These are phyloP conservation scores for Drosophila kokeensis DNA, from an alignment of 2,888 invertebrate genomes.

Conservation along the genomic window DNA sequence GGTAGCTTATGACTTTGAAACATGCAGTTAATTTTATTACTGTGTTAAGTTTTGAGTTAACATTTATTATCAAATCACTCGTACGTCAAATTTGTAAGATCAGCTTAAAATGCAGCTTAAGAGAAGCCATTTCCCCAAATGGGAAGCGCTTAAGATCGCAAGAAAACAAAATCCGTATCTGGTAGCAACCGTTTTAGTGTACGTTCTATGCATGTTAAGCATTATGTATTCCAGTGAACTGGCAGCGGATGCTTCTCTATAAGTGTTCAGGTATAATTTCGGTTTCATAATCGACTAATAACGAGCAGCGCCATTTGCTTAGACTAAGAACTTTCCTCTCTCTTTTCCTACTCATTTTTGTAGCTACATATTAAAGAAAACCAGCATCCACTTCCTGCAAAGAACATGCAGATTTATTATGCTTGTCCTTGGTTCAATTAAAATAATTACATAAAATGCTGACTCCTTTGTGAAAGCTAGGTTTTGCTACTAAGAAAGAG, in stretches of 20 bases:
- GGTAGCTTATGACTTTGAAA: not conserved
- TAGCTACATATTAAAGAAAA: not conserved
- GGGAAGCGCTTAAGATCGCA: not conserved
- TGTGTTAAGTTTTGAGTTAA: not conserved
- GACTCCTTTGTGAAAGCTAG: not conserved
- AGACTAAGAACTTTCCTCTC: not conserved
- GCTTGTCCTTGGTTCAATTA: too few species aligned
- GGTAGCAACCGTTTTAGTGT: slow-evolving; percentile 53
- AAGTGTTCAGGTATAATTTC: slow-evolving; percentile 26
- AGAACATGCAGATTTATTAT: not conserved
- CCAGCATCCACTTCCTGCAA: not conserved
- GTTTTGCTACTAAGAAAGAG: not conserved
- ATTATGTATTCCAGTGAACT: slow-evolving; percentile 43
- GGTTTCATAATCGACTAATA: slow-evolving; percentile 47
- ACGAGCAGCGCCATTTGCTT: slow-evolving; percentile 26
- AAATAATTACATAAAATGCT: not conserved
- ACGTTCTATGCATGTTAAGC: slow-evolving; percentile 24
- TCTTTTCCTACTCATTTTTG: slow-evolving; percentile 3
- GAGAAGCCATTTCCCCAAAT: not conserved
- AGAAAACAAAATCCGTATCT: slow-evolving; percentile 19
- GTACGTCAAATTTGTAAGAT: not conserved
- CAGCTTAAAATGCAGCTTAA: not conserved
- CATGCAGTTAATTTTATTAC: not conserved
- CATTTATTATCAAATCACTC: not conserved
- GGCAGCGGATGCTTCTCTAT: slow-evolving; percentile 47